A percentile compares a stretch with the other conserved stretches of the same genome.
Evolutionary conservation across 2,113 vertebrate species (phyloP).

Genomic region (Anseranas semipalmata): DNA sequence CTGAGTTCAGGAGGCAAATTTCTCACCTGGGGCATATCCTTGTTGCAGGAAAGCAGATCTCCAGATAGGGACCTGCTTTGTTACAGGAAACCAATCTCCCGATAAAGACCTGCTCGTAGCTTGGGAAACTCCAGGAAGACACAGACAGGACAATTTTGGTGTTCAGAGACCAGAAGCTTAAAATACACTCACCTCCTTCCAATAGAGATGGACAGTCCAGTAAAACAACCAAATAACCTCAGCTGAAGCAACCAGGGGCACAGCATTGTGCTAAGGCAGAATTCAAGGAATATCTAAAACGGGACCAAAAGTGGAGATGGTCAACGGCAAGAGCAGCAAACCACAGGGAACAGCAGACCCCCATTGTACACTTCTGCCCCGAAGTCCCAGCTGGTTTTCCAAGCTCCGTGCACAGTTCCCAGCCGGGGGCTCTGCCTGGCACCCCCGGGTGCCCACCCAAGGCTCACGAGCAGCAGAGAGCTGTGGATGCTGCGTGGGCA

Average conservation of each 20-base stretch:
- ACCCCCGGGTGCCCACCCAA: neutral
- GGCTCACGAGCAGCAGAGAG: neutral
- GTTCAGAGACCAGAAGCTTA: neutral
- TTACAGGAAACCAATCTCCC: neutral
- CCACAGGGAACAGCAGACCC: neutral
- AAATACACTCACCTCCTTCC: neutral
- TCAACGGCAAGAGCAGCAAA: neutral
- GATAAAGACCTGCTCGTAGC: neutral
- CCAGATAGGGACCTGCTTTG: constrained; percentile 22
- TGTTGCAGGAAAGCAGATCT: constrained; percentile 23
- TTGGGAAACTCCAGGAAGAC: neutral
- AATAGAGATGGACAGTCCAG: neutral
- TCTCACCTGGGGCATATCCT: constrained; percentile 39
- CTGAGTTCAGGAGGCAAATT: constrained; percentile 43
- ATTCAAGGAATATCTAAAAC: neutral
- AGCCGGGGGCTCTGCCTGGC: neutral
- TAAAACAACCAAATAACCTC: neutral
- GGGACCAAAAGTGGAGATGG: neutral
- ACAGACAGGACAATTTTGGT: neutral
- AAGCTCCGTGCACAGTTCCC: rapidly evolving
- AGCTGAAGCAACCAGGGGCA: neutral
- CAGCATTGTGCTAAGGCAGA: neutral
- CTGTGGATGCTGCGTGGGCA: rapidly evolving
- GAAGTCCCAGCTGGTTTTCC: neutral
- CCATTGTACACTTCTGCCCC: rapidly evolving